These are phyloP conservation scores for Desmophyllum pertusum DNA, from an alignment of 92 coral and sea anemone genomes.

Conservation along the genomic window DNA sequence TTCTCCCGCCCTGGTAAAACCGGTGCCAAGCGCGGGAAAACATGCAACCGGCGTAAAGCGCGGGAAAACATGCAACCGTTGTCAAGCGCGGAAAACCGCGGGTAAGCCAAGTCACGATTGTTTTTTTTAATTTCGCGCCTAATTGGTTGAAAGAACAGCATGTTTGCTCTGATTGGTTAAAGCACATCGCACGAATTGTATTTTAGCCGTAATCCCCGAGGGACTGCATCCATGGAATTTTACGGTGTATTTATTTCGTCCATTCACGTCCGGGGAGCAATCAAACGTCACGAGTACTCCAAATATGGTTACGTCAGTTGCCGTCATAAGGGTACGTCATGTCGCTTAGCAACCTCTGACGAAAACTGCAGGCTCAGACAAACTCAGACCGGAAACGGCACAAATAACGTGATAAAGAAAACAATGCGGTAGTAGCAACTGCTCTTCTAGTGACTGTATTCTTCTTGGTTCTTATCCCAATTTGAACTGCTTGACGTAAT, in stretches of 20 bases:
- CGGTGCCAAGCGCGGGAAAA: neutral
- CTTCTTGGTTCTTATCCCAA: neutral
- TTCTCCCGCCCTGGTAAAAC: too few species aligned
- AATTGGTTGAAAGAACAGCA: neutral
- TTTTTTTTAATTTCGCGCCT: too few species aligned
- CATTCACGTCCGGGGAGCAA: too few species aligned
- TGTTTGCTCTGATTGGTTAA: neutral
- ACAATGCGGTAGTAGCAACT: neutral
- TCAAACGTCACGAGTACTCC: too few species aligned
- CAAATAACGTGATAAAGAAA: neutral
- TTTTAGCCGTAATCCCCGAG: neutral
- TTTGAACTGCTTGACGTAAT: neutral
- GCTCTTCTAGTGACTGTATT: neutral
- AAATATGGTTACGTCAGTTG: neutral
- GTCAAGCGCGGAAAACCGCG: too few species aligned
- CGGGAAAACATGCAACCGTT: too few species aligned
- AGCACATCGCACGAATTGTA: neutral
- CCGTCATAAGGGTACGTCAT: neutral
- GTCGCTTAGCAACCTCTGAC: neutral
- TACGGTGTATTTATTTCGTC: too few species aligned
- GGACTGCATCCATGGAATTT: too few species aligned
- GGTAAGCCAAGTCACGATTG: neutral
- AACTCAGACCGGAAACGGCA: neutral
- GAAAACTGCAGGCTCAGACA: neutral
- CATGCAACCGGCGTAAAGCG: too few species aligned